Conservation (phyloP, 2,797 vertebrate species). For the Phyllotis vaccarum region DNA sequence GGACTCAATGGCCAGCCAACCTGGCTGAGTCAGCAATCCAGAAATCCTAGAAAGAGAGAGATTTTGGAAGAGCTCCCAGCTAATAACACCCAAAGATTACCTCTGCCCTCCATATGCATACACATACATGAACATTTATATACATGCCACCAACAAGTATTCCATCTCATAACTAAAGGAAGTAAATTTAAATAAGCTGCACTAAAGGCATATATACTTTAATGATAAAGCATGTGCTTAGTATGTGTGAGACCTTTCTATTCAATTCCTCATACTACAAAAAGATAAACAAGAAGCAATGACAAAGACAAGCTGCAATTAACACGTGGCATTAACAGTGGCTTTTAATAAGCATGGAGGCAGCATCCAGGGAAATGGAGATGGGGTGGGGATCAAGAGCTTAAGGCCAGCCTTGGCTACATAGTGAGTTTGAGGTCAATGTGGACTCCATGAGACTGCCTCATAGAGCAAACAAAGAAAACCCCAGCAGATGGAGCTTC, state of each 20-base stretch:
- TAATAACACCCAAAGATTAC: background rate
- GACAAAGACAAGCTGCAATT: background rate
- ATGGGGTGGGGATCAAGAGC: background rate
- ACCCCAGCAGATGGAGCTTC: too few species aligned
- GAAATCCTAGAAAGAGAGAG: background rate
- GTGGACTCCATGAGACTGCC: background rate
- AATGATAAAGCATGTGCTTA: background rate
- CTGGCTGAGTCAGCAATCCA: background rate
- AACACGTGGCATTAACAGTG: background rate
- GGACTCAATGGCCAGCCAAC: background rate
- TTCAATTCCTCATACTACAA: background rate
- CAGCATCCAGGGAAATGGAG: background rate
- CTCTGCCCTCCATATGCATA: background rate
- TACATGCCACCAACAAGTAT: background rate
- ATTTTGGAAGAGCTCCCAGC: background rate
- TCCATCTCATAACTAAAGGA: background rate
- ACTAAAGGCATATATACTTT: background rate
- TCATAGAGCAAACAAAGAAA: background rate
- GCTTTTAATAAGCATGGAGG: background rate
- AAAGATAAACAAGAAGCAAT: background rate
- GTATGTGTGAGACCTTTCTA: too few species aligned
- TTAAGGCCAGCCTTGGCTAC: background rate
- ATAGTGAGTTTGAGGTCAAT: background rate
- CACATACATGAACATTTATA: background rate
- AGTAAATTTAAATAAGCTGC: background rate